phyloP scores from a whole-genome alignment of 2,113 vertebrate genomes.

The Callipepla californica region DNA sequence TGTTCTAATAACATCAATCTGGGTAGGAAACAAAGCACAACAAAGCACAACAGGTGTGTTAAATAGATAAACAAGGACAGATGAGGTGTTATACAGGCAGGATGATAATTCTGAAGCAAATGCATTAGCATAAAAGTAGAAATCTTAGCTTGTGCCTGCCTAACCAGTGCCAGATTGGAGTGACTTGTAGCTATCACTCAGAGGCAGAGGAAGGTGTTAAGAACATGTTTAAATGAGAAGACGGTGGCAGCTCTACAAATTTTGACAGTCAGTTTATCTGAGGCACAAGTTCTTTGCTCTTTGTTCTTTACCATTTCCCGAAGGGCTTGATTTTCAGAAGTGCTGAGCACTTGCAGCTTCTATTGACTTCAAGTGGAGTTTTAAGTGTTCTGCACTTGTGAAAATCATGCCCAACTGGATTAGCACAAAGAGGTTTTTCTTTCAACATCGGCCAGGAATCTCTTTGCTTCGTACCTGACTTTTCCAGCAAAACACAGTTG shows the following conservation, averaged over 20 bases:
- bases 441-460: constrained; percentile 45
- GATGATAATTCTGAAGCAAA: constrained; percentile 48
- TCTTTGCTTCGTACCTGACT: constrained; percentile 47
- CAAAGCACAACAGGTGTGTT: background rate
- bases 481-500: constrained; percentile 40
- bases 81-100: background rate
- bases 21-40: background rate
- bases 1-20: background rate
- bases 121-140: constrained; percentile 59
- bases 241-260: constrained; percentile 70
- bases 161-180: constrained; percentile 68
- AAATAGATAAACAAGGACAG: constrained; percentile 12
- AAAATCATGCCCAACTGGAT: constrained; percentile 68
- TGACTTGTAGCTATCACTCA: constrained; percentile 72
- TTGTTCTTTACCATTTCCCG: constrained; percentile 61
- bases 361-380: constrained; percentile 71
- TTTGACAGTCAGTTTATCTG: constrained; percentile 69
- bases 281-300: constrained; percentile 69
- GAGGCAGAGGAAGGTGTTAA: constrained; percentile 70
- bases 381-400: constrained; percentile 62
- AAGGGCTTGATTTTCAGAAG: constrained; percentile 66
- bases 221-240: constrained; percentile 70
- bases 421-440: constrained; percentile 65
- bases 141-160: constrained; percentile 59
- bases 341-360: constrained; percentile 67